These are phyloP conservation scores for Bombus picipes DNA, from an alignment of 1,140 invertebrate species.

Conservation along the genomic window DNA sequence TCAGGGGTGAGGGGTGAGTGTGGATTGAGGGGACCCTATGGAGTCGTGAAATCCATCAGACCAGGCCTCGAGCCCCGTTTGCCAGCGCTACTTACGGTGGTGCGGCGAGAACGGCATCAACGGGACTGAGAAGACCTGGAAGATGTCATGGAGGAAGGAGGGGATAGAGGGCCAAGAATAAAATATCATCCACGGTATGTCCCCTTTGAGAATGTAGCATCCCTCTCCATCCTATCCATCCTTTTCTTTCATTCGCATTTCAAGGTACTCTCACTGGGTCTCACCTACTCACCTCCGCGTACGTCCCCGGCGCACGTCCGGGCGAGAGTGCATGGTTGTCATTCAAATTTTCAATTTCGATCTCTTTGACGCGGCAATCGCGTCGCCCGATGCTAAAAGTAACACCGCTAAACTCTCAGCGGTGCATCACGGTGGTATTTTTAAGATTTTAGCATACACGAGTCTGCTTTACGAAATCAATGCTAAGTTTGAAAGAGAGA, in stretches of 20 bases:
- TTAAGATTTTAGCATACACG: not conserved
- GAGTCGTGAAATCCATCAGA: slow-evolving; percentile 79
- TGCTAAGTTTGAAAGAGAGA: not conserved
- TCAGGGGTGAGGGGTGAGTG: slow-evolving; percentile 65
- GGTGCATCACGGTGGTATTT: not conserved
- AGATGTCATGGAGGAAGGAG: slow-evolving; percentile 55
- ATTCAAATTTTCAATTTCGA: slow-evolving; percentile 65
- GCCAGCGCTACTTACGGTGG: slow-evolving; percentile 70
- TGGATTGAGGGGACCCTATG: slow-evolving; percentile 77
- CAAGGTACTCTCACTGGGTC: slow-evolving; percentile 43
- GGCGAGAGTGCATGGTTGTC: slow-evolving; percentile 57
- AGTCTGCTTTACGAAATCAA: not conserved
- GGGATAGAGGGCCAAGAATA: slow-evolving; percentile 63
- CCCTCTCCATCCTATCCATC: slow-evolving; percentile 51
- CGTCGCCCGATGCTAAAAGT: not conserved
- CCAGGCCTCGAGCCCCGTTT: slow-evolving; percentile 69
- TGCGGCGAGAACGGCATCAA: slow-evolving; percentile 72
- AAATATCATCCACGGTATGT: slow-evolving; percentile 76
- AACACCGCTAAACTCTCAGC: slow-evolving; percentile 15
- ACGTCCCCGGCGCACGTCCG: slow-evolving; percentile 48
- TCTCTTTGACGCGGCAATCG: slow-evolving; percentile 41
- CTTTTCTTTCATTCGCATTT: slow-evolving; percentile 49
- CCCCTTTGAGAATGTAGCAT: slow-evolving; percentile 71
- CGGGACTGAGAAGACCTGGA: slow-evolving; percentile 64
- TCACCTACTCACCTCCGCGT: slow-evolving; percentile 49